phyloP scores from a whole-genome alignment of 2,113 vertebrate genomes.

The Lagenorhynchus albirostris region DNA sequence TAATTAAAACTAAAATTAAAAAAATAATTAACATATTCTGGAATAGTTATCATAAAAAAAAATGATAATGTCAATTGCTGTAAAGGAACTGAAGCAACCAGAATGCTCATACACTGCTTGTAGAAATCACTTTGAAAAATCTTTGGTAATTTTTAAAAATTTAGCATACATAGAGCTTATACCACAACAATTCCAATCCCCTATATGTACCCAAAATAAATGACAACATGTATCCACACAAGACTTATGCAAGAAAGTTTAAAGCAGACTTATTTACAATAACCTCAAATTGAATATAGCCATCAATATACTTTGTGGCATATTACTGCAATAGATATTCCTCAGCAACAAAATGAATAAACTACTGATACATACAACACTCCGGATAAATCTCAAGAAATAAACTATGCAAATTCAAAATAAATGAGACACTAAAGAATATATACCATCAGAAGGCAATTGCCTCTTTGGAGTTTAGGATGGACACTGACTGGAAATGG shows the following conservation, averaged over 20 bases:
- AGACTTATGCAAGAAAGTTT: background rate
- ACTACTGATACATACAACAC: background rate
- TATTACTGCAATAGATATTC: background rate
- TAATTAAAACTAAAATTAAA: background rate
- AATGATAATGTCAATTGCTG: background rate
- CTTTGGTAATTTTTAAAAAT: background rate
- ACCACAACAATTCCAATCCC: background rate
- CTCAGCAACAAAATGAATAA: background rate
- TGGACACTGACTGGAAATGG: background rate
- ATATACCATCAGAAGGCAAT: background rate
- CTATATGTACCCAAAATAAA: background rate
- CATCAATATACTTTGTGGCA: background rate
- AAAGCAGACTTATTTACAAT: background rate
- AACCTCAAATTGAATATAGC: background rate
- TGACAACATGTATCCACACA: background rate
- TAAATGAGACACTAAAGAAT: background rate
- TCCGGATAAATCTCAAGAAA: background rate
- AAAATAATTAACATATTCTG: background rate
- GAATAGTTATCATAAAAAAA: background rate
- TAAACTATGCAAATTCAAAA: accelerated
- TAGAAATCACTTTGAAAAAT: background rate
- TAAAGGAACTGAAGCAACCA: background rate
- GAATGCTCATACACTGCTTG: accelerated
- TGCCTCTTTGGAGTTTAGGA: background rate
- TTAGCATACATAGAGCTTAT: background rate